These are phyloP conservation scores for Zaprionus lineosus DNA, from an alignment of 2,888 invertebrate species.

Conservation along the genomic window DNA sequence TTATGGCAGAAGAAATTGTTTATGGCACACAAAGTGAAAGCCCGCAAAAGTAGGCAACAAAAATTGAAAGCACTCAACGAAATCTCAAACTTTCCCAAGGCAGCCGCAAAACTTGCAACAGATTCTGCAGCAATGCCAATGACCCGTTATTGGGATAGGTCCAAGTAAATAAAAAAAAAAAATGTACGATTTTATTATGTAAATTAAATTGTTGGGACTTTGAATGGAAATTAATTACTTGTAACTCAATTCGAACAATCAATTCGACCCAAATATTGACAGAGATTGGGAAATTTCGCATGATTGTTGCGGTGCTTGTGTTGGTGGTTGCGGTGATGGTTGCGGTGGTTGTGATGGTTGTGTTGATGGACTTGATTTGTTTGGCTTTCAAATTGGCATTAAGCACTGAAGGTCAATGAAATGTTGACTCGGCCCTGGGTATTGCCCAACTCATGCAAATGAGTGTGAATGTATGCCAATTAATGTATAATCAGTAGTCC, in stretches of 20 bases:
- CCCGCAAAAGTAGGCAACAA: conserved; percentile 15
- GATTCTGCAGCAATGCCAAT: neutral
- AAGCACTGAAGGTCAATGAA: conserved; percentile 70
- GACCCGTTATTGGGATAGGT: conserved; percentile 13
- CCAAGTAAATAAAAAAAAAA: too few species aligned
- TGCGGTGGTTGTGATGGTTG: conserved; percentile 18
- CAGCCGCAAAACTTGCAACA: conserved; percentile 23
- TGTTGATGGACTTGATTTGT: conserved; percentile 30
- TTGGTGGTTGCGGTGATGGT: too few species aligned
- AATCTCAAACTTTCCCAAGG: neutral
- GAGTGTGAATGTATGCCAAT: conserved; percentile 22
- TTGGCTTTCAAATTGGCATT: conserved; percentile 56
- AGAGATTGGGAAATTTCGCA: conserved; percentile 18
- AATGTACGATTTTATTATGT: conserved; percentile 21
- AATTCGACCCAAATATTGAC: neutral
- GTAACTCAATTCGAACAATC: too few species aligned
- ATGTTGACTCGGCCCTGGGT: conserved; percentile 38
- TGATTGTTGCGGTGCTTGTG: conserved; percentile 17
- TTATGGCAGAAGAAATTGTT: conserved; percentile 18
- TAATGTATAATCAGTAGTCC: conserved; percentile 15
- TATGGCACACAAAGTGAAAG: conserved; percentile 8
- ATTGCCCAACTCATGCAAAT: conserved; percentile 61
- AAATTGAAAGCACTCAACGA: conserved; percentile 4
- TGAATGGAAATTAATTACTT: conserved; percentile 21
- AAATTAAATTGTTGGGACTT: conserved; percentile 18